Evolutionary conservation across 2,113 vertebrate genomes (phyloP).

Genomic region (Trinectes maculatus): DNA sequence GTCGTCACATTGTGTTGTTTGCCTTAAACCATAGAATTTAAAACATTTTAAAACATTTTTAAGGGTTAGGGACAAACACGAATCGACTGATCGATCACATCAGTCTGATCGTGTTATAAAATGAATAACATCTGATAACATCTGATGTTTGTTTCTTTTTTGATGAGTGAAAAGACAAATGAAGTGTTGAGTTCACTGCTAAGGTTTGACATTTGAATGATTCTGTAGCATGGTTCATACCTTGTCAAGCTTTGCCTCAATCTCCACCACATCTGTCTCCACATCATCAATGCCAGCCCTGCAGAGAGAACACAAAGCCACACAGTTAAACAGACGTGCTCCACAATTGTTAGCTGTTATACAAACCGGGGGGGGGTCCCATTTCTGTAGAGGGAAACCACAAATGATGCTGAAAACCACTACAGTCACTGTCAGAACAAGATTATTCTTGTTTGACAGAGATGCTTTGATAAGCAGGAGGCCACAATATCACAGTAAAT

Average conservation of each 20-base stretch:
- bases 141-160: too few relatives aligned
- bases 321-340: conserved; percentile 36
- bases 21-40: neutral
- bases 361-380: conserved; percentile 6
- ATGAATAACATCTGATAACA: too few relatives aligned
- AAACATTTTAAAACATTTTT: too few relatives aligned
- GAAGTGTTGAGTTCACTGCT: neutral
- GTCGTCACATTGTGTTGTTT: neutral
- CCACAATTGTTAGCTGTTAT: neutral
- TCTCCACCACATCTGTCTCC: conserved; percentile 95
- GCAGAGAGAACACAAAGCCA: conserved; percentile 61
- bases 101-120: too few relatives aligned
- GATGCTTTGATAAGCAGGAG: conserved; percentile 24
- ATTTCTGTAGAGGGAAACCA: conserved; percentile 35
- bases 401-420: conserved; percentile 24
- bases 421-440: conserved; percentile 1
- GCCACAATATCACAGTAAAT: conserved; percentile 17
- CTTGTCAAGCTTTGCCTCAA: conserved; percentile 98
- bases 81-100: too few relatives aligned
- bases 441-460: conserved; percentile 20
- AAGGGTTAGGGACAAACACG: too few relatives aligned
- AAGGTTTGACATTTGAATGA: conserved; percentile 8
- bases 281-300: conserved; percentile 97
- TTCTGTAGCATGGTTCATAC: conserved; percentile 70
- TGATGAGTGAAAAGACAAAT: neutral